phyloP scores from a whole-genome alignment of 2,797 vertebrate genomes.

The Psittacula derbiana region DNA sequence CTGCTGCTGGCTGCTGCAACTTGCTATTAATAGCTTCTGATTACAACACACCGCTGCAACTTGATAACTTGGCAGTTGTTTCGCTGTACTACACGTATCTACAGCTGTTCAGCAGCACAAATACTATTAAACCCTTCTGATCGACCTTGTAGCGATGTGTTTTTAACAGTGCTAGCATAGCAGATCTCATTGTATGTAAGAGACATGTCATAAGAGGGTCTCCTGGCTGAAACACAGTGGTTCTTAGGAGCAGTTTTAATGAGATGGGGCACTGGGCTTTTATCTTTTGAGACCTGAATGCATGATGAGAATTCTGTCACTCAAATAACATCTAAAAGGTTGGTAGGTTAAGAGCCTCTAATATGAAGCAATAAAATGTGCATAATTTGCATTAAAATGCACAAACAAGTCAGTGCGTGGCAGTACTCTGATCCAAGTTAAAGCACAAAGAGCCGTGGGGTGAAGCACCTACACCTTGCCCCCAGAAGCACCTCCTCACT shows the following conservation, averaged over 20 bases:
- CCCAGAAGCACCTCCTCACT: neutral
- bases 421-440: neutral
- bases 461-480: neutral
- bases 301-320: neutral
- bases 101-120: neutral
- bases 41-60: neutral
- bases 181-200: fast-evolving
- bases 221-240: neutral
- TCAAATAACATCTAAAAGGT: neutral
- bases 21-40: neutral
- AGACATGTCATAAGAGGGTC: neutral
- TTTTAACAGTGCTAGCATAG: neutral
- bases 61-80: neutral
- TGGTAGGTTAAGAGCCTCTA: neutral
- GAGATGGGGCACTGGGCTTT: neutral
- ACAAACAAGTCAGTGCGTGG: neutral
- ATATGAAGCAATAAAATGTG: fast-evolving
- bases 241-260: neutral
- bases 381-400: neutral
- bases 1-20: neutral
- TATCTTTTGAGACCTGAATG: neutral
- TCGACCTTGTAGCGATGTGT: fast-evolving
- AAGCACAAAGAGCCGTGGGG: neutral
- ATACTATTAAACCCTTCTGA: neutral
- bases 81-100: neutral